Conservation (phyloP, 2,797 vertebrate species). For the Calcarius lapponicus region DNA sequence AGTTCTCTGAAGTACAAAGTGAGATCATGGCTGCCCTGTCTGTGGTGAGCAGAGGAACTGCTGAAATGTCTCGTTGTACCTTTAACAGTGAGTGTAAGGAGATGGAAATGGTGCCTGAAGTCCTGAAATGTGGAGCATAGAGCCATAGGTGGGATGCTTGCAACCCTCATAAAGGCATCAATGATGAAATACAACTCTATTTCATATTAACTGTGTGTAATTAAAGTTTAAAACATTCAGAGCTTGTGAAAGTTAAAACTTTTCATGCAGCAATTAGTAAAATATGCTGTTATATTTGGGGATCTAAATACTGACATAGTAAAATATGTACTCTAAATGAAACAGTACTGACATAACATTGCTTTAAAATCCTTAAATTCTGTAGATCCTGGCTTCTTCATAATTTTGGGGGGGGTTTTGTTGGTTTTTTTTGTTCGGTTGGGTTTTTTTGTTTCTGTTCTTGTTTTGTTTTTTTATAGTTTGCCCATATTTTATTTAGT, state of each 20-base stretch:
- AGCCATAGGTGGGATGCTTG: neutral
- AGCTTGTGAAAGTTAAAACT: neutral
- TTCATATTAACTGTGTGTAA: neutral
- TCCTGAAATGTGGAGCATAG: neutral
- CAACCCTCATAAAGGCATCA: neutral
- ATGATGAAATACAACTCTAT: neutral
- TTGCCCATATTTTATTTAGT: neutral
- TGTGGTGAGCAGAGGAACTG: neutral
- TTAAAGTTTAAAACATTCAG: neutral
- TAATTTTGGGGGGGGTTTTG: neutral
- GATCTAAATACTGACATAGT: neutral
- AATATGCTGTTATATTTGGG: neutral
- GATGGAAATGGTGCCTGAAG: neutral
- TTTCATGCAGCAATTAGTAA: neutral
- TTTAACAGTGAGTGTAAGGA: neutral
- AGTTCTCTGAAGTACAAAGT: neutral
- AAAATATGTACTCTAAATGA: neutral
- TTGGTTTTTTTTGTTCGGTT: neutral
- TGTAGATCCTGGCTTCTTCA: neutral
- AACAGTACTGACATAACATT: neutral
- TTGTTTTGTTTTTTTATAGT: neutral
- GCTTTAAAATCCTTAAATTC: neutral
- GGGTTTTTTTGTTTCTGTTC: neutral
- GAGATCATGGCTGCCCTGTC: neutral
- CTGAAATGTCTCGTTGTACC: neutral